These are phyloP conservation scores for Clamator glandarius DNA, from an alignment of 2,797 vertebrate genomes.

Conservation along the genomic window DNA sequence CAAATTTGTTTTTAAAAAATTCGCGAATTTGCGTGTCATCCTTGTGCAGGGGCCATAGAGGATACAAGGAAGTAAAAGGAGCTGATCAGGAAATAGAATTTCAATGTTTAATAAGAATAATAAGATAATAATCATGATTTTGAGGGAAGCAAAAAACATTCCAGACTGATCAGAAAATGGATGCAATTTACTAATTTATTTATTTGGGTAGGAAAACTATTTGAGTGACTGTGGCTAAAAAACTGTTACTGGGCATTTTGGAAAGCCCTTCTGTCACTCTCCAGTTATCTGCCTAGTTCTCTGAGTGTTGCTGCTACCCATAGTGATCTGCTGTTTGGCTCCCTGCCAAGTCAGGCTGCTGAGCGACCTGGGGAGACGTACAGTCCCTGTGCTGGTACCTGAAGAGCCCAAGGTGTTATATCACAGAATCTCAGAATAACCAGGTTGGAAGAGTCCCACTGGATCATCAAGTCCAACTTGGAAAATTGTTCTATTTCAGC, in stretches of 20 bases:
- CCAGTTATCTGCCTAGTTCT: not conserved
- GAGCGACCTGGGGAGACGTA: not conserved
- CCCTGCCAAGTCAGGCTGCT: not conserved
- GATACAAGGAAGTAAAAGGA: not conserved
- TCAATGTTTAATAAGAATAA: not conserved
- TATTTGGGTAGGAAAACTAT: not conserved
- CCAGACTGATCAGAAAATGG: not conserved
- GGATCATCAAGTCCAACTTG: too few species aligned
- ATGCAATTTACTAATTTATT: not conserved
- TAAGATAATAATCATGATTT: not conserved
- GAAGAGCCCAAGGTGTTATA: not conserved
- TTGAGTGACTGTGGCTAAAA: not conserved
- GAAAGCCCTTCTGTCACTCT: not conserved
- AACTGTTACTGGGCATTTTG: not conserved
- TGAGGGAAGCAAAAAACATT: not conserved
- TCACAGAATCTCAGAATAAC: too few species aligned
- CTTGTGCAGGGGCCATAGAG: too few species aligned
- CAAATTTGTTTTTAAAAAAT: too few species aligned
- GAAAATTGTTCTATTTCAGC: not conserved
- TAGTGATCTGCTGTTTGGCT: not conserved
- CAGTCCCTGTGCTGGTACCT: not conserved
- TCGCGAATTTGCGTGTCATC: too few species aligned
- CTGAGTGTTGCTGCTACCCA: rapidly evolving
- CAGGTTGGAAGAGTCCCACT: too few species aligned
- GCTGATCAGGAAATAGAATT: not conserved